Conservation (phyloP, 2,888 invertebrate species). For the Lamellibrachia satsuma region DNA sequence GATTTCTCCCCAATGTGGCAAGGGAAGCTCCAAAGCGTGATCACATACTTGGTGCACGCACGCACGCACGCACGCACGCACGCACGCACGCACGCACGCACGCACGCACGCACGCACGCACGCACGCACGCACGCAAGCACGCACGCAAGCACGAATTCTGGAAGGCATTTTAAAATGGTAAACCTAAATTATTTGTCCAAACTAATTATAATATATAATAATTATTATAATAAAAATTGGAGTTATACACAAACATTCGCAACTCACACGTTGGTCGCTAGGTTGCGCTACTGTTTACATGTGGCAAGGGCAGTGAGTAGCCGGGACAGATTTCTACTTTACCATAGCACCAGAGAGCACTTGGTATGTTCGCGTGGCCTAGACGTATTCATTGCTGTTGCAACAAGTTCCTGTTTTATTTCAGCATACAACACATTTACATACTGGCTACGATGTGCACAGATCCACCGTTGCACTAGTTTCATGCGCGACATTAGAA, state of each 20-base stretch:
- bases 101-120: background rate
- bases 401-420: background rate
- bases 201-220: background rate
- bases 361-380: background rate
- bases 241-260: background rate
- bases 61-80: background rate
- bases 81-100: background rate
- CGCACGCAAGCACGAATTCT: background rate
- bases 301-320: background rate
- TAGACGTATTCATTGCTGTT: background rate
- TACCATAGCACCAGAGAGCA: background rate
- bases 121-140: background rate
- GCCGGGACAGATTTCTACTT: background rate
- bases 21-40: no score
- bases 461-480: no score
- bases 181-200: background rate
- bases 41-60: background rate
- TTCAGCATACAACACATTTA: background rate
- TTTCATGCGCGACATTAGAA: background rate
- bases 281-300: background rate
- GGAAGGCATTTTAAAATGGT: no score
- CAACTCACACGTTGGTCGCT: background rate
- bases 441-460: background rate
- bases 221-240: no score
- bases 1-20: no score